These are phyloP conservation scores for Watersipora subatra DNA, from an alignment of 1,140 invertebrate genomes.

Conservation along the genomic window DNA sequence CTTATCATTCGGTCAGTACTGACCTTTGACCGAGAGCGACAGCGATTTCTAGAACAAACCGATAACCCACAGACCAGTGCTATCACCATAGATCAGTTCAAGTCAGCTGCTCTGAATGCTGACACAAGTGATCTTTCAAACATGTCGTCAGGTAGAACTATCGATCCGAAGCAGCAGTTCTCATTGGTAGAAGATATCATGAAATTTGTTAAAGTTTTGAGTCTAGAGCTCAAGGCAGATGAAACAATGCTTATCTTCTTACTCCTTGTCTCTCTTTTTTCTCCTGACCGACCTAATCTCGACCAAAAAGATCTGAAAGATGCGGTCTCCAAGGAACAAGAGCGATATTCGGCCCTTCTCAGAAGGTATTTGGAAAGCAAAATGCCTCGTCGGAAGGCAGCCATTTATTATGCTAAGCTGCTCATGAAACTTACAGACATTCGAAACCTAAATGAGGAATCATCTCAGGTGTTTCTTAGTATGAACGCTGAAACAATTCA, in stretches of 20 bases:
- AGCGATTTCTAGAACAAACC: conserved; percentile 35
- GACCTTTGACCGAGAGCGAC: conserved; percentile 37
- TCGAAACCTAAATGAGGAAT: conserved; percentile 45
- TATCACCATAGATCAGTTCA: conserved; percentile 31
- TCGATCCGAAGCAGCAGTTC: background rate
- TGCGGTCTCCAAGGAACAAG: conserved; percentile 39
- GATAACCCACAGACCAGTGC: conserved; percentile 31
- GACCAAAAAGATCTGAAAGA: conserved; percentile 22
- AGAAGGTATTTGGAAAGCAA: conserved; percentile 43
- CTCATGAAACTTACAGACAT: conserved; percentile 46
- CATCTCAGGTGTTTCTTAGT: conserved; percentile 43
- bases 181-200: conserved; percentile 43
- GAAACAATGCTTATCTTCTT: conserved; percentile 44
- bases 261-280: conserved; percentile 43
- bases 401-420: conserved; percentile 42
- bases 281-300: conserved; percentile 42
- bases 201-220: conserved; percentile 39
- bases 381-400: conserved; percentile 31
- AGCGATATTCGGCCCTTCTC: conserved; percentile 43
- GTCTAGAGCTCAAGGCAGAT: conserved; percentile 41
- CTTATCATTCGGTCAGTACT: conserved; percentile 43
- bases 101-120: conserved; percentile 16
- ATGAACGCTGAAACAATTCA: conserved; percentile 39
- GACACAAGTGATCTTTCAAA: background rate
- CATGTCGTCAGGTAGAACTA: too few species aligned